Percentiles rank a stretch among this genome's conserved stretches.
phyloP scores from a whole-genome alignment of 1,140 invertebrate species.

The Drosophila hydei region DNA sequence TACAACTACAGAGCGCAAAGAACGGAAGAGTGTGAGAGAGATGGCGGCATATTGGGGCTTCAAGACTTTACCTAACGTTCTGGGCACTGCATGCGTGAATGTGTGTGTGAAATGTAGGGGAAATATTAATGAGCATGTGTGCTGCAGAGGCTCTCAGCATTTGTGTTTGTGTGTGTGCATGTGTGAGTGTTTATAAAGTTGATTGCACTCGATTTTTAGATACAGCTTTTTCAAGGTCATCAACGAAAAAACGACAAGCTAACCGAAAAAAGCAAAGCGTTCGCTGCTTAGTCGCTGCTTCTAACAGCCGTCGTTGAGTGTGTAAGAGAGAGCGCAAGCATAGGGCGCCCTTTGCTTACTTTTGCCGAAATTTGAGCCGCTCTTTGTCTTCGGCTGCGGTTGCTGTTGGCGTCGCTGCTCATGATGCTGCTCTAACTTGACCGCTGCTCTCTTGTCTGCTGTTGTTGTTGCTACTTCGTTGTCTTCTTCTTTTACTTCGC shows the following conservation, averaged over 20 bases:
- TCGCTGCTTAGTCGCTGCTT: constrained; percentile 41
- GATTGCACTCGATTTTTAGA: constrained; percentile 84
- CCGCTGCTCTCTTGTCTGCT: constrained; percentile 6
- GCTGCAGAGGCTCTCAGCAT: constrained; percentile 25
- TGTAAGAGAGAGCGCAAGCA: constrained; percentile 2
- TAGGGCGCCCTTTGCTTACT: constrained; percentile 19
- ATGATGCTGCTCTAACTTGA: constrained; percentile 1
- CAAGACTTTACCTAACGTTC: constrained; percentile 72
- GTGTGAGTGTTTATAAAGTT: constrained; percentile 77
- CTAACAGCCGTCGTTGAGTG: constrained; percentile 34
- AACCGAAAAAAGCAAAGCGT: constrained; percentile 56
- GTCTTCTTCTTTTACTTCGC: not conserved
- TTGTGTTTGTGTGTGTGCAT: constrained; percentile 15
- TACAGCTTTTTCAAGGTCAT: constrained; percentile 84
- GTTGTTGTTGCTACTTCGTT: not conserved
- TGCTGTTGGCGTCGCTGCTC: not conserved
- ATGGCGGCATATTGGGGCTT: constrained; percentile 47
- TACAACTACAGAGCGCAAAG: constrained; percentile 19
- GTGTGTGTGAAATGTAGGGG: constrained; percentile 65
- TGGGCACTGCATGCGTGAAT: constrained; percentile 29
- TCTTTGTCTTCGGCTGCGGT: constrained; percentile 17
- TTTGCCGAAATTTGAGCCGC: constrained; percentile 37
- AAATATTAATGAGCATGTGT: constrained; percentile 56
- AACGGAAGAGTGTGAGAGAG: constrained; percentile 20
- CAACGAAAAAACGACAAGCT: constrained; percentile 77